Conservation (phyloP, 2,113 vertebrate genomes). For the Gobiocypris rarus region DNA sequence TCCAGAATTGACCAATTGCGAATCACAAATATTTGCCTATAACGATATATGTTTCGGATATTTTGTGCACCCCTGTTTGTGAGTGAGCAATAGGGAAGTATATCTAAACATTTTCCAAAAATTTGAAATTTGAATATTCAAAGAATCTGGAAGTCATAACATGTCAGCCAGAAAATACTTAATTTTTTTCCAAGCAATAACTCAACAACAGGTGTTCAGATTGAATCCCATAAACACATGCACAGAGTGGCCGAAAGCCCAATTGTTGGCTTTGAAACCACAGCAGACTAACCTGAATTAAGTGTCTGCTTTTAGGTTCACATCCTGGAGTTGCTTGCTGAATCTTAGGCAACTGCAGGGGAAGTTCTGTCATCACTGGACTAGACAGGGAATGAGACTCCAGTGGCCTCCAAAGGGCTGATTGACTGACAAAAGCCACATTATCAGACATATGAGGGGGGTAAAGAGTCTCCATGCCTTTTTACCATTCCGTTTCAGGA, state of each 20-base stretch:
- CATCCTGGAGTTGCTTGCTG: background rate
- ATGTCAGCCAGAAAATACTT: background rate
- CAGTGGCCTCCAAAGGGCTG: constrained; percentile 14
- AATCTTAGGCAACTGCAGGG: constrained; percentile 5
- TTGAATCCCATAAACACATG: background rate
- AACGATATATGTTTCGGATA: background rate
- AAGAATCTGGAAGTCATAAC: background rate
- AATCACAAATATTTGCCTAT: background rate
- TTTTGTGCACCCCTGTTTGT: background rate
- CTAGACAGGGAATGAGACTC: constrained; percentile 6
- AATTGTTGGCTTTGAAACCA: background rate
- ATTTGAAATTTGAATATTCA: too few species aligned
- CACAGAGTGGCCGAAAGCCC: background rate
- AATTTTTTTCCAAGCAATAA: background rate
- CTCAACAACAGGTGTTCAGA: background rate
- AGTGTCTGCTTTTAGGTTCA: constrained; percentile 16
- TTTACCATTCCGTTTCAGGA: constrained; percentile 59
- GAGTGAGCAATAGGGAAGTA: background rate
- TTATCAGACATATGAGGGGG: constrained; percentile 64
- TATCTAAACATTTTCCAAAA: background rate
- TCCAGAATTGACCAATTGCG: too few species aligned
- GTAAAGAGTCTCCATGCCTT: constrained; percentile 62
- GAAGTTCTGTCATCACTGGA: background rate
- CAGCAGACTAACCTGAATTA: background rate
- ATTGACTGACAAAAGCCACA: constrained; percentile 60